Evolutionary conservation across 2,797 vertebrate species (phyloP).

Genomic region (Tachyglossus aculeatus): DNA sequence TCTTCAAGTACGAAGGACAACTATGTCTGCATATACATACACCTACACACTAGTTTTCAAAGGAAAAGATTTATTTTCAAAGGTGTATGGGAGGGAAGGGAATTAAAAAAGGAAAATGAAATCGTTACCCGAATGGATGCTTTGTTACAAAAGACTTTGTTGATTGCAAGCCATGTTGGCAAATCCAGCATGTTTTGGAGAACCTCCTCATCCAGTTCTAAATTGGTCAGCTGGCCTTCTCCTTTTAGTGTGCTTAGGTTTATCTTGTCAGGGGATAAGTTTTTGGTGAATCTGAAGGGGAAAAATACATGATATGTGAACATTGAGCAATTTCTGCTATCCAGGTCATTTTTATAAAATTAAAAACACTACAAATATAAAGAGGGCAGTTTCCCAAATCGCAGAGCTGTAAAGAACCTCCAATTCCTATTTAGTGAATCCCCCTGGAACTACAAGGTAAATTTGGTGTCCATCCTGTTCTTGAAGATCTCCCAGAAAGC

Average conservation of each 20-base stretch:
- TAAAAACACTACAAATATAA: too few species aligned
- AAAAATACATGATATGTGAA: conserved; percentile 32
- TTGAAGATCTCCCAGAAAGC: too few species aligned
- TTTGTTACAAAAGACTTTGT: conserved; percentile 96
- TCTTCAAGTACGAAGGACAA: too few species aligned
- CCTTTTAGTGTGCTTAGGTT: conserved; percentile 83
- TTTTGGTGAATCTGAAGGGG: conserved; percentile 81
- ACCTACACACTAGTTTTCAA: too few species aligned
- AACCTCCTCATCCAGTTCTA: conserved; percentile 84
- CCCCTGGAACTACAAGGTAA: too few species aligned
- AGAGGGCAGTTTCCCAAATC: too few species aligned
- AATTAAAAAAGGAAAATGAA: not conserved
- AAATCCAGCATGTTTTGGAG: conserved; percentile 85
- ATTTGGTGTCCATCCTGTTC: too few species aligned
- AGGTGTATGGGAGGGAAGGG: not conserved
- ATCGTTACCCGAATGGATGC: conserved; percentile 92
- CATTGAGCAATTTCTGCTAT: conserved; percentile 4
- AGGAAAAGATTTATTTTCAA: conserved; percentile 5
- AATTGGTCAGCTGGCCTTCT: conserved; percentile 82
- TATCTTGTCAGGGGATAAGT: conserved; percentile 84
- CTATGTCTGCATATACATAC: too few species aligned
- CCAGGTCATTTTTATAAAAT: not conserved
- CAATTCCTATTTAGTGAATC: too few species aligned
- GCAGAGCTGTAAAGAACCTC: too few species aligned
- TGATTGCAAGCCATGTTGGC: conserved; percentile 95